phyloP scores from a whole-genome alignment of 2,888 invertebrate genomes.

The Cataglyphis albicans region DNA sequence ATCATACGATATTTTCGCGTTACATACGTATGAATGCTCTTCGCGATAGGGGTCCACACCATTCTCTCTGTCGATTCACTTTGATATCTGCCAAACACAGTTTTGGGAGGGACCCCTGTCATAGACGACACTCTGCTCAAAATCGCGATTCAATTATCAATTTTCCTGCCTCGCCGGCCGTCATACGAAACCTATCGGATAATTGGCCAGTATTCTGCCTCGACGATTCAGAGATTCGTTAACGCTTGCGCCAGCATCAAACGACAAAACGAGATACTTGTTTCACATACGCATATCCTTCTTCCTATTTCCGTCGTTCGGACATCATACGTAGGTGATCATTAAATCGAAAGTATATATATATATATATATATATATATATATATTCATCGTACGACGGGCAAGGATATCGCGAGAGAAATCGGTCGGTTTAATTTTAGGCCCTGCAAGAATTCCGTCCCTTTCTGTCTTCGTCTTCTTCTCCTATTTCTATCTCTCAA shows the following conservation, averaged over 20 bases:
- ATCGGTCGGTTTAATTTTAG: constrained; percentile 42
- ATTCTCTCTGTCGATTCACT: neutral
- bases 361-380: neutral
- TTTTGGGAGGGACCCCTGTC: constrained; percentile 6
- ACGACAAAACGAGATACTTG: constrained; percentile 8
- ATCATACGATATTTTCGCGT: neutral
- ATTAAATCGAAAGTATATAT: constrained; percentile 12
- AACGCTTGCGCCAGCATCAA: constrained; percentile 27
- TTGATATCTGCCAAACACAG: neutral
- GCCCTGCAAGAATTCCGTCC: constrained; percentile 22
- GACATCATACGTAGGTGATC: constrained; percentile 30
- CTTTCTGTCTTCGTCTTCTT: constrained; percentile 28
- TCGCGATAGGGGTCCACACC: neutral
- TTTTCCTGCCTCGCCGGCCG: neutral
- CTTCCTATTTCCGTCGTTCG: constrained; percentile 5
- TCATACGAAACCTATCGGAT: constrained; percentile 35
- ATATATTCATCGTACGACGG: neutral
- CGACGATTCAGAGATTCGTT: constrained; percentile 47
- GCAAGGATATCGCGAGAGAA: neutral
- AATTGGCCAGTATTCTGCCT: constrained; percentile 41
- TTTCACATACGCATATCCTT: constrained; percentile 34
- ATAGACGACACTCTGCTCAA: constrained; percentile 5
- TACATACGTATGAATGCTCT: neutral
- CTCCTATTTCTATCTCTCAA: constrained; percentile 27
- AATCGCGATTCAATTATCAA: constrained; percentile 8